These are phyloP conservation scores for Leptopterna dolabrata DNA, from an alignment of 2,888 invertebrate species.

Conservation along the genomic window DNA sequence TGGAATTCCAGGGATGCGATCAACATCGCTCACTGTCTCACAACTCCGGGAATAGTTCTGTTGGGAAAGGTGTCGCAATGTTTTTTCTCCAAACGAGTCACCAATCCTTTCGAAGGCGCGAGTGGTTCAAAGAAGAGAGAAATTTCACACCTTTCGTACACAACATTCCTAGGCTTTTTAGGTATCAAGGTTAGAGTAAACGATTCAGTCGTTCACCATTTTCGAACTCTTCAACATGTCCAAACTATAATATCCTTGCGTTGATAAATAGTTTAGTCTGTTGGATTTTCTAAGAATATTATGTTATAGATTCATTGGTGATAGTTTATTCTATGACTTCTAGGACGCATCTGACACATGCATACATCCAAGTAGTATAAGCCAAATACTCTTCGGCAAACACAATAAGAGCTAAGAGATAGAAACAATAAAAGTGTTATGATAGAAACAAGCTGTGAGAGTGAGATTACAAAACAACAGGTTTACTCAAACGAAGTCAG, in stretches of 20 bases:
- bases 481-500: too few relatives aligned
- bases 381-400: too few relatives aligned
- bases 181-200: not conserved
- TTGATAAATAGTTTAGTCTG: not conserved
- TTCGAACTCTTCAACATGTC: not conserved
- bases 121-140: not conserved
- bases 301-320: too few relatives aligned
- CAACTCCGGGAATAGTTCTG: not conserved
- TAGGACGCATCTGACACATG: too few relatives aligned
- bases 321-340: too few relatives aligned
- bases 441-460: too few relatives aligned
- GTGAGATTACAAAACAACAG: too few relatives aligned
- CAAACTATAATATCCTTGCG: not conserved
- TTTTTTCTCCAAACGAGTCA: not conserved
- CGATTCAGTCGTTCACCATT: not conserved
- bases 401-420: too few relatives aligned
- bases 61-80: not conserved
- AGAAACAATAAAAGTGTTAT: too few relatives aligned
- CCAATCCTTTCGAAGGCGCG: not conserved
- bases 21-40: not conserved
- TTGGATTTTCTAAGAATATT: too few relatives aligned
- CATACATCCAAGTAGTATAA: too few relatives aligned
- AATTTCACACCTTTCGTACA: constrained; percentile 23
- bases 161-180: not conserved
- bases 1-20: not conserved